phyloP scores from a whole-genome alignment of 2,113 vertebrate genomes.

The Myiozetetes cayanensis region DNA sequence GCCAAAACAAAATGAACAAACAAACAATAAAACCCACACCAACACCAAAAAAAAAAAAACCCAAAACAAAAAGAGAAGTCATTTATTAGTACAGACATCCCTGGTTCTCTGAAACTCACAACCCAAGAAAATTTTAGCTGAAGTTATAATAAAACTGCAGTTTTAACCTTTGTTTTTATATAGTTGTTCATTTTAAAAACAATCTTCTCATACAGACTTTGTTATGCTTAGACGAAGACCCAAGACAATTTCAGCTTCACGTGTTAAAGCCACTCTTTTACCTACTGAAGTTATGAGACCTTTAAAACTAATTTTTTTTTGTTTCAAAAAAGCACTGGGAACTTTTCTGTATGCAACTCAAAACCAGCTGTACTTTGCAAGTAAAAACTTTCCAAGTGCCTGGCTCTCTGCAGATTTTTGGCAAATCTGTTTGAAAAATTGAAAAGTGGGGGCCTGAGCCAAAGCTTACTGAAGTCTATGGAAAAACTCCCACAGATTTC shows the following conservation, averaged over 20 bases:
- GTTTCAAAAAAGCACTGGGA: background rate
- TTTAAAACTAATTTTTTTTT: background rate
- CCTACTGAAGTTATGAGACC: background rate
- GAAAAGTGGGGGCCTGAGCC: constrained; percentile 18
- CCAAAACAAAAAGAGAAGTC: background rate
- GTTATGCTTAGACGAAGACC: background rate
- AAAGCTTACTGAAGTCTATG: constrained; percentile 48
- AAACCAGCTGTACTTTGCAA: constrained; percentile 50
- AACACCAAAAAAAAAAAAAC: background rate
- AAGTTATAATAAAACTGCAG: background rate
- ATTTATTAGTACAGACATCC: background rate
- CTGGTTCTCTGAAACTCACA: background rate
- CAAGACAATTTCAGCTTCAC: background rate
- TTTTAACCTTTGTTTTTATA: background rate
- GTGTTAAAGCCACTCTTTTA: background rate
- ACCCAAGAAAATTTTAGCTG: background rate
- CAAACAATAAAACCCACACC: too few species aligned
- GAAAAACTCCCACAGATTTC: constrained; percentile 63
- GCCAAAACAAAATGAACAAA: background rate
- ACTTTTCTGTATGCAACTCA: constrained; percentile 12
- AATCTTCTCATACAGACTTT: background rate
- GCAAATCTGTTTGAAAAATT: constrained; percentile 43
- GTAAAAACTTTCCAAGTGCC: constrained; percentile 47
- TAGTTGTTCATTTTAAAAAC: background rate
- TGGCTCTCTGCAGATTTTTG: constrained; percentile 46